Base-by-base conservation (phyloP, 2,797 vertebrate species). In the Syndactyla subalaris region DNA sequence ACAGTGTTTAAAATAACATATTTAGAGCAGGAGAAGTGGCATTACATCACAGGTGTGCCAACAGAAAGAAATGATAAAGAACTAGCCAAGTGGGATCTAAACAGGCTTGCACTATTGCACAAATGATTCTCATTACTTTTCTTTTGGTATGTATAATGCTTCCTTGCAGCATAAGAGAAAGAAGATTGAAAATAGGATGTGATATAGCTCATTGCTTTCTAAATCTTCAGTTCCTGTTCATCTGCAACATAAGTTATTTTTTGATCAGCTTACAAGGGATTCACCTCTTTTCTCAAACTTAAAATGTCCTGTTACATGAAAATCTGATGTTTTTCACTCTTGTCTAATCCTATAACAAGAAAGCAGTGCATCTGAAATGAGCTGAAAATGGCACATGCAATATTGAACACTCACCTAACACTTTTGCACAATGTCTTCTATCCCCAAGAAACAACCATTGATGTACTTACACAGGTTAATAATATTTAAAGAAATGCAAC, bases 301-400 rank as follows among this genome's bases (percentile, higher is more conserved):
- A 75, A 79, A 62, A 36, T 39, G 12, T 43, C 72, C 30, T 63
- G n/a, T 83, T 63, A 90, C 72, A 73, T 63, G 49, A 83, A 83
- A 91, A 90, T 66, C 55, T 55, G 30, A 24, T 90, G 61, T 61
- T 93, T 96, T 95, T 87, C 36, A 85, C 88, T 96, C 68, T 43
- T 88, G 48, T 55, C 41, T 85, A 91, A 87, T 89, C 46, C 23
- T 78, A 14, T 30, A 82, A 68, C 12, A 92, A 77, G 94, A 88
- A 76, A 38, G 36, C 18, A 66, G 32, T 36, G 43, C 51, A 85
- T 63, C 18, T 61, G 38, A 92, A 95, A 86, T 61, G 48, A 85
- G 70, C 19, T 55, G 26, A 26, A 68, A 76, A 83, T 67, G 48
- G 14, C n/a, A 36, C 9, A n/a, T 36, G 4, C 34, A 48, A 30